phyloP scores from a whole-genome alignment of 2,888 invertebrate species.

The Cybosia mesomella region DNA sequence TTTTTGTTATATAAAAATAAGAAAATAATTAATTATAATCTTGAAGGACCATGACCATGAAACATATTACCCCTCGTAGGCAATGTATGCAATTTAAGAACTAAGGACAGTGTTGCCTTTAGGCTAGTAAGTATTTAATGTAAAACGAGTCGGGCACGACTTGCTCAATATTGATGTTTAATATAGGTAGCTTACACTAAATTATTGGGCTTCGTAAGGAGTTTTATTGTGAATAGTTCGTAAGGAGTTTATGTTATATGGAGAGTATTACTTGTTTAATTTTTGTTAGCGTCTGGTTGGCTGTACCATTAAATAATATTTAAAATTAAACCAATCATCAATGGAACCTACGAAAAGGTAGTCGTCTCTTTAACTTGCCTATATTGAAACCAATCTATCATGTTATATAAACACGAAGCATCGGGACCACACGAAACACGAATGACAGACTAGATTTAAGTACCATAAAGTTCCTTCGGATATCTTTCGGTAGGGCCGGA shows the following conservation, averaged over 20 bases:
- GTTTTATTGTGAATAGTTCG: neutral
- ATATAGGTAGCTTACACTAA: conserved; percentile 19
- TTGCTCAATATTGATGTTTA: conserved; percentile 27
- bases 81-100: conserved; percentile 60
- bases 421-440: neutral
- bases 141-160: conserved; percentile 41
- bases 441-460: neutral
- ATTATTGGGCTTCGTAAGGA: conserved; percentile 8
- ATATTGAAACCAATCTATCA: neutral
- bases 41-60: conserved; percentile 65
- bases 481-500: no score
- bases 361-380: neutral
- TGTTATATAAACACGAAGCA: neutral
- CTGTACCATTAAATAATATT: neutral
- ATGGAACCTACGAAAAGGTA: neutral
- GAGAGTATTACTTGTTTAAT: conserved; percentile 1
- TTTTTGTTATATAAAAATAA: conserved; percentile 35
- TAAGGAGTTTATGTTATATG: neutral
- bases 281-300: neutral
- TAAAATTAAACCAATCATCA: neutral
- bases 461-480: no score
- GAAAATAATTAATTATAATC: conserved; percentile 67
- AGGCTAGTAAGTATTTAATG: conserved; percentile 69
- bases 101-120: conserved; percentile 73
- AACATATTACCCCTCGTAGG: conserved; percentile 74